Percentiles rank a stretch among this genome's conserved stretches.
phyloP scores from a whole-genome alignment of 2,797 vertebrate species.

The Borostomias antarcticus region DNA sequence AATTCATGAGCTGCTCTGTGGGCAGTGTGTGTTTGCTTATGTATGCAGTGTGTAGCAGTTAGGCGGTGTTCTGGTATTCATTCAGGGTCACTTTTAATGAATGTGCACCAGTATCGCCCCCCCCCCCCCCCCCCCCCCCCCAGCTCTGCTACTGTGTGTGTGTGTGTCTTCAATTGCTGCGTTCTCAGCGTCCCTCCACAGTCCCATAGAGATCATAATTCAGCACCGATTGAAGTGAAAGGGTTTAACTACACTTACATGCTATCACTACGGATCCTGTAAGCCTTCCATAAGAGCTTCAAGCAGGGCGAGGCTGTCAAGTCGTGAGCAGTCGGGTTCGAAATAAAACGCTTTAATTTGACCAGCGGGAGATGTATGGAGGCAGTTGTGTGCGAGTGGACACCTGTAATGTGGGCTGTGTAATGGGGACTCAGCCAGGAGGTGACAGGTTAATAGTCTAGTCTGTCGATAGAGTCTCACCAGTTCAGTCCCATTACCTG shows the following conservation, averaged over 20 bases:
- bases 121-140: neutral
- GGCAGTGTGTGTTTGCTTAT: neutral
- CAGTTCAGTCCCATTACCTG: slow-evolving; percentile 45
- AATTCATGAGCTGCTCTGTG: no score
- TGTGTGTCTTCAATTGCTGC: neutral
- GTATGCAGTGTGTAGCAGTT: slow-evolving; percentile 1
- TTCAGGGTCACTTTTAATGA: slow-evolving; percentile 16
- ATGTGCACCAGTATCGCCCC: slow-evolving; percentile 13
- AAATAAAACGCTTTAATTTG: slow-evolving; percentile 10
- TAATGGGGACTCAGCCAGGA: slow-evolving; percentile 54
- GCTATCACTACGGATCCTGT: neutral
- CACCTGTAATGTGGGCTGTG: slow-evolving; percentile 37
- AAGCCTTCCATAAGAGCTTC: neutral
- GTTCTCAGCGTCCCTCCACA: neutral
- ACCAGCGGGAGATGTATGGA: slow-evolving; percentile 11
- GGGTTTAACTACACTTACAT: neutral
- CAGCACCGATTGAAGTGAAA: neutral
- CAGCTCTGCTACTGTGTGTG: neutral
- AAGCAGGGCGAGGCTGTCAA: slow-evolving; percentile 12
- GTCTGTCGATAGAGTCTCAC: slow-evolving; percentile 26
- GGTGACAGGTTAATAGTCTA: slow-evolving; percentile 54
- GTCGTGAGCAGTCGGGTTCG: slow-evolving; percentile 6
- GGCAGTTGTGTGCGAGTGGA: slow-evolving; percentile 43
- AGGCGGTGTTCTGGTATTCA: neutral
- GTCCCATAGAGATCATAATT: neutral